Evolutionary conservation across 2,113 vertebrate species (phyloP), one percentile per base, ranked within the genome.

Genomic region (Ptilorrhoa leucosticta): DNA sequence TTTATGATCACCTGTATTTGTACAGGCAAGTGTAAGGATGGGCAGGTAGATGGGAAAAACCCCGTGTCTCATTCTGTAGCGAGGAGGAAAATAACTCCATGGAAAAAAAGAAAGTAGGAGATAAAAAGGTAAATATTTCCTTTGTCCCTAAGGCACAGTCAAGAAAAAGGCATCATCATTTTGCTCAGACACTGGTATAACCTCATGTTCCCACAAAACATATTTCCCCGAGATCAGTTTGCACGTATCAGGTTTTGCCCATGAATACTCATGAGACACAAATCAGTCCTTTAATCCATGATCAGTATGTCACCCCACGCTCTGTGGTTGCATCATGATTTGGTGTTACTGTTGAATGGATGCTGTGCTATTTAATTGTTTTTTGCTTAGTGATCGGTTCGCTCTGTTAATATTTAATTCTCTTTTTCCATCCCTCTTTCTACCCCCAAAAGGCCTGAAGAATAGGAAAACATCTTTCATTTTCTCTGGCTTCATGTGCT

Each of bases 351-450:
- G 94, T 91, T 87, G 97, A 96, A 94, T 89, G 94, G 92, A 96
- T 96, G 96, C 96, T 95, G 93, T 87, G 95, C 93, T 89, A 73
- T 96, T 97, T 98, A 97, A 98, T 98, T 98, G 97, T 97, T 97
- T 97, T 97, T 97, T 94, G 89, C 79, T 94, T 94, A 92, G 97
- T 92, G 96, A 93, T 97, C 97, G 95, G 79, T 90, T 95, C 24
- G 8, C 94, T 95, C 90, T 80, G 77, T 89, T 97, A 94, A 88
- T 94, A 96, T 96, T 94, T 94, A 96, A 97, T 88, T 90, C 70
- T 85, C 66, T 64, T 76, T 83, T 87, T 73, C 85, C 39, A 45
- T 64, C 69, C 75, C 33, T 91, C 89, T 84, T 94, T 89, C 89
- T 95, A 79, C 69, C 93, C 94, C 94, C 48, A 51, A 93, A 98